phyloP scores from a whole-genome alignment of 64 coral and sea anemone genomes.

The Dendrophyllia cribrosa region DNA sequence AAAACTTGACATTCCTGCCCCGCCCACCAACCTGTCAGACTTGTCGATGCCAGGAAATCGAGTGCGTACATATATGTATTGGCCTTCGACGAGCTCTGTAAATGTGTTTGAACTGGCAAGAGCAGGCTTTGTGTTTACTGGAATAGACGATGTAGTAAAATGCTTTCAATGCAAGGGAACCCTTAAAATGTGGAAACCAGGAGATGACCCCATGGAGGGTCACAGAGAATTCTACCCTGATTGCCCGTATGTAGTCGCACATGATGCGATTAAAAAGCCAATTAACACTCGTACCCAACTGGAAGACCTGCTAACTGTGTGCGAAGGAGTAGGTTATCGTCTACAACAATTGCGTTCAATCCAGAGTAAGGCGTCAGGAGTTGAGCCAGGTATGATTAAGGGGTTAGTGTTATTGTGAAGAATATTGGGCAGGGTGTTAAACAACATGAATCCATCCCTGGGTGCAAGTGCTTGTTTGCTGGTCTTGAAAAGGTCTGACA shows the following conservation, averaged over 20 bases:
- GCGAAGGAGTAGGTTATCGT: conserved; percentile 72
- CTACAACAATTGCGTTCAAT: conserved; percentile 80
- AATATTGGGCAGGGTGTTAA: no score
- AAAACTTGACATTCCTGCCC: background rate
- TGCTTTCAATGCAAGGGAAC: conserved; percentile 96
- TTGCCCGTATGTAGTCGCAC: conserved; percentile 76
- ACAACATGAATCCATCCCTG: no score
- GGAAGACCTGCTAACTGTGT: conserved; percentile 79
- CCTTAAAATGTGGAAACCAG: conserved; percentile 94
- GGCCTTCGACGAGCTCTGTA: conserved; percentile 95
- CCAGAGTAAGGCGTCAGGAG: conserved; percentile 71
- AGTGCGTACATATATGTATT: conserved; percentile 85
- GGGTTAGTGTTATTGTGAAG: background rate
- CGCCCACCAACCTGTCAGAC: conserved; percentile 33
- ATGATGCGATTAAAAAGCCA: conserved; percentile 51
- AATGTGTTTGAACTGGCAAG: conserved; percentile 97
- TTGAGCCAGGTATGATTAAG: conserved; percentile 76
- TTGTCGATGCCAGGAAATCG: conserved; percentile 78
- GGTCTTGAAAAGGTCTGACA: no score
- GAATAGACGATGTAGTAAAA: conserved; percentile 92
- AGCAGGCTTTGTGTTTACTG: conserved; percentile 94
- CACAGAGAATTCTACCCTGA: conserved; percentile 94
- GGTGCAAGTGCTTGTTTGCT: background rate
- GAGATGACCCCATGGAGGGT: conserved; percentile 84
- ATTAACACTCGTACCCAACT: conserved; percentile 76